These are phyloP conservation scores for Otocyon megalotis DNA, from an alignment of 2,113 vertebrate species.

Conservation along the genomic window DNA sequence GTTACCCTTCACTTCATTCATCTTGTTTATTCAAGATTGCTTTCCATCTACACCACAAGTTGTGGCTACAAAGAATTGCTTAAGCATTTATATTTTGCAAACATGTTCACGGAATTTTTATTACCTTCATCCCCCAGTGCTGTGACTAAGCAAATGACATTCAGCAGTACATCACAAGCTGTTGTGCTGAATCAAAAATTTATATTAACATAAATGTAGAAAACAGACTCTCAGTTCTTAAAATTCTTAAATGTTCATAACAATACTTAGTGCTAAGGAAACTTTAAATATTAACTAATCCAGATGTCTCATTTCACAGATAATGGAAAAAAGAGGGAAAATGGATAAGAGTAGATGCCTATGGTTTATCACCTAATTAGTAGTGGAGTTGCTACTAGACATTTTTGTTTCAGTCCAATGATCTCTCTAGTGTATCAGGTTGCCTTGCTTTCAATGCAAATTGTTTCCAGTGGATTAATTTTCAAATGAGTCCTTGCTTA, in stretches of 20 bases:
- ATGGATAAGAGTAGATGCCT: neutral
- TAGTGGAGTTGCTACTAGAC: neutral
- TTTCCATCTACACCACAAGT: slow-evolving; percentile 1
- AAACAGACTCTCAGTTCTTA: neutral
- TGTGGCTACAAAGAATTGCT: slow-evolving; percentile 44
- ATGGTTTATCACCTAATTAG: neutral
- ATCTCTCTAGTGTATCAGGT: neutral
- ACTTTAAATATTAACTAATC: neutral
- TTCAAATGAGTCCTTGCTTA: slow-evolving; percentile 47
- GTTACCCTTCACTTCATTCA: slow-evolving; percentile 60
- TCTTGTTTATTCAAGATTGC: slow-evolving; percentile 64
- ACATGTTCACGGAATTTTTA: slow-evolving; percentile 21
- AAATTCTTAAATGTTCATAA: neutral
- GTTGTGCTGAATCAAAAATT: neutral
- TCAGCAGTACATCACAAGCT: neutral
- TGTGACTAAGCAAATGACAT: slow-evolving; percentile 60
- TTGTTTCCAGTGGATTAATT: slow-evolving; percentile 53
- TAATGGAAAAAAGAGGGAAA: neutral
- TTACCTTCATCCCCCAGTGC: slow-evolving; percentile 16
- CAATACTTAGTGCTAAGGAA: neutral
- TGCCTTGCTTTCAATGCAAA: slow-evolving; percentile 32
- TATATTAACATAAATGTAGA: neutral
- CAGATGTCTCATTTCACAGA: neutral
- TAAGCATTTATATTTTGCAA: slow-evolving; percentile 70
- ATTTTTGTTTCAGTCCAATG: neutral